Conservation (phyloP, 92 coral and sea anemone species). For the Chrysogorgia sp. region DNA sequence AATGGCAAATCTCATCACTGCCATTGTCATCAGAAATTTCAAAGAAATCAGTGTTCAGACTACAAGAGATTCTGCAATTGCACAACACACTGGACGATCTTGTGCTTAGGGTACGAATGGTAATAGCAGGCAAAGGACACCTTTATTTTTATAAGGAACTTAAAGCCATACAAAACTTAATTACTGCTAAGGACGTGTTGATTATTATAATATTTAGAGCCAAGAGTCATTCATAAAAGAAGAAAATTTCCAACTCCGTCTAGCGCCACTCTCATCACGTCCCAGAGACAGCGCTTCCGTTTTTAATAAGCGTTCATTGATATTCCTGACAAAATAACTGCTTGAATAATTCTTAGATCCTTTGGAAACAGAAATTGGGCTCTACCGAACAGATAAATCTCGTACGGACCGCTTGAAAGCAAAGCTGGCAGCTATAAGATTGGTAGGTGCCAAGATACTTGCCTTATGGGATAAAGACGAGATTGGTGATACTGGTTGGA, state of each 20-base stretch:
- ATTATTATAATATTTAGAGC: too few relatives aligned
- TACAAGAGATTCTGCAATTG: constrained; percentile 56
- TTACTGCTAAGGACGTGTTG: too few relatives aligned
- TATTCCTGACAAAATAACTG: constrained; percentile 11
- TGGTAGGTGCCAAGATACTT: too few relatives aligned
- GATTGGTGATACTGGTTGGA: too few relatives aligned
- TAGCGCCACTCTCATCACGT: constrained; percentile 20
- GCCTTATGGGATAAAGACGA: too few relatives aligned
- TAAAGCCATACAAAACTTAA: constrained; percentile 43
- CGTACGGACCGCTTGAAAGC: background rate
- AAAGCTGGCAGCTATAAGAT: too few relatives aligned
- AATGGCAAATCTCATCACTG: constrained; percentile 32
- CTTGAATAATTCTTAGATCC: constrained; percentile 31
- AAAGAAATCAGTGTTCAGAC: constrained; percentile 51
- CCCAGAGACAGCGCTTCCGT: constrained; percentile 51
- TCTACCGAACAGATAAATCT: background rate
- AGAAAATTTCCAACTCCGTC: constrained; percentile 26
- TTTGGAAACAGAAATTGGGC: constrained; percentile 33
- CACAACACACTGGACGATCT: constrained; percentile 63
- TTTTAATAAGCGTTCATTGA: constrained; percentile 22
- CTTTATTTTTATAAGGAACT: constrained; percentile 55
- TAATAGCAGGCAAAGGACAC: constrained; percentile 50
- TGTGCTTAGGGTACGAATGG: constrained; percentile 63
- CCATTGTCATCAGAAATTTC: constrained; percentile 50
- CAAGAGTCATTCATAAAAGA: too few relatives aligned